Evolutionary conservation across 2,888 invertebrate genomes (phyloP).

Genomic region (Sarcophaga subvicina): DNA sequence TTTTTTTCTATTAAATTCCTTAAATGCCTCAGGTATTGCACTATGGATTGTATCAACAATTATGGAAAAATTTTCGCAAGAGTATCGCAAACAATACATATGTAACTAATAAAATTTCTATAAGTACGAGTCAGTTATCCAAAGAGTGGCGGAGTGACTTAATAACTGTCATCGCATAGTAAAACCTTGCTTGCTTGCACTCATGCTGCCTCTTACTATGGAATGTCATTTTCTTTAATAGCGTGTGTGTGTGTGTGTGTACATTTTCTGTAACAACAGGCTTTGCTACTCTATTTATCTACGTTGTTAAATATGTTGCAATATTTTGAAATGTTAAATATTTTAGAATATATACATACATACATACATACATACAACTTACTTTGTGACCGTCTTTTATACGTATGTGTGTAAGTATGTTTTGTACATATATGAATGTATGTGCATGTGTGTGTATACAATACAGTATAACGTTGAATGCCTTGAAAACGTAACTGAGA

Average conservation of each 20-base stretch:
- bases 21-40: slow-evolving; percentile 70
- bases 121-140: neutral
- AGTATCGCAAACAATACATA: slow-evolving; percentile 19
- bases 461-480: too few species aligned
- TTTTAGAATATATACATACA: slow-evolving; percentile 30
- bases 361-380: neutral
- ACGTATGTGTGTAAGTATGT: slow-evolving; percentile 4
- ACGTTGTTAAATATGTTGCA: slow-evolving; percentile 32
- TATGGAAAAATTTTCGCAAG: slow-evolving; percentile 25
- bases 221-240: slow-evolving; percentile 32
- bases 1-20: slow-evolving; percentile 72
- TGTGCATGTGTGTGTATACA: neutral
- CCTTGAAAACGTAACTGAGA: too few species aligned
- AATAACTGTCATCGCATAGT: slow-evolving; percentile 3
- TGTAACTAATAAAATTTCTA: slow-evolving; percentile 17
- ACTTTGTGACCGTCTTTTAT: slow-evolving; percentile 22
- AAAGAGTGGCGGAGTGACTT: neutral
- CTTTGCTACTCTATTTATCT: neutral
- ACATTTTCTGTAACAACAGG: too few species aligned
- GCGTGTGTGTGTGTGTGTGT: neutral
- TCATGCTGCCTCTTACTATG: neutral
- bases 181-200: slow-evolving; percentile 9
- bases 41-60: slow-evolving; percentile 28
- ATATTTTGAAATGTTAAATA: slow-evolving; percentile 48
- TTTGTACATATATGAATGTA: neutral